These are phyloP conservation scores for Paedocypris sp. DNA, from an alignment of 2,113 vertebrate genomes.

Conservation along the genomic window DNA sequence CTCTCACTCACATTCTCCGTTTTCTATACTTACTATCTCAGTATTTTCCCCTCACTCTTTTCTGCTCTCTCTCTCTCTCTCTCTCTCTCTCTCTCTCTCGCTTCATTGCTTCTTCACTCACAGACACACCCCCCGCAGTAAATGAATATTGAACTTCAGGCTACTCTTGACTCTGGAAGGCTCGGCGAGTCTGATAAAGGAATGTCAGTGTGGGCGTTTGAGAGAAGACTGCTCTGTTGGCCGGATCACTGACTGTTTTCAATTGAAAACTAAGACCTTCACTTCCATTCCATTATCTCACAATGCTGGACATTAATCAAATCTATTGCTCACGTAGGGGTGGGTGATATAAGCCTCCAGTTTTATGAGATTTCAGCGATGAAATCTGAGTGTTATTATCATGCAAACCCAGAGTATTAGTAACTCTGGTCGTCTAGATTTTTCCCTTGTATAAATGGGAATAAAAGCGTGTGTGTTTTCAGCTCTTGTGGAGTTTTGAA, in stretches of 20 bases:
- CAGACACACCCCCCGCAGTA: not conserved
- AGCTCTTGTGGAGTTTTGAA: too few relatives aligned
- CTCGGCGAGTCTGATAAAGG: not conserved
- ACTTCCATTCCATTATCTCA: slow-evolving; percentile 15
- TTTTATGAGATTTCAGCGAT: not conserved
- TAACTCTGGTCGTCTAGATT: too few relatives aligned
- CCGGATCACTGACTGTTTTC: not conserved
- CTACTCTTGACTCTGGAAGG: slow-evolving; percentile 8
- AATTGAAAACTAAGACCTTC: not conserved
- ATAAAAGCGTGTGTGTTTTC: too few relatives aligned
- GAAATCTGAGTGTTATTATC: too few relatives aligned
- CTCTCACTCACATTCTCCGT: too few relatives aligned
- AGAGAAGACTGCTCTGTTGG: not conserved
- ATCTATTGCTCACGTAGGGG: too few relatives aligned
- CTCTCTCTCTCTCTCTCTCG: not conserved
- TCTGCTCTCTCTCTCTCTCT: slow-evolving; percentile 6
- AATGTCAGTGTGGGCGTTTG: slow-evolving; percentile 9
- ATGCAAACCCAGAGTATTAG: too few relatives aligned
- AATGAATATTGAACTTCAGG: not conserved
- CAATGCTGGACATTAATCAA: slow-evolving; percentile 15
- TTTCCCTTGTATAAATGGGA: too few relatives aligned
- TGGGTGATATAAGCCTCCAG: not conserved
- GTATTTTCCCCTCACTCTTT: too few relatives aligned
- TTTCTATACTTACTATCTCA: too few relatives aligned
- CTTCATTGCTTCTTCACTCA: slow-evolving; percentile 8